phyloP scores from a whole-genome alignment of 2,797 vertebrate species.

The Sandelia bainsii region DNA sequence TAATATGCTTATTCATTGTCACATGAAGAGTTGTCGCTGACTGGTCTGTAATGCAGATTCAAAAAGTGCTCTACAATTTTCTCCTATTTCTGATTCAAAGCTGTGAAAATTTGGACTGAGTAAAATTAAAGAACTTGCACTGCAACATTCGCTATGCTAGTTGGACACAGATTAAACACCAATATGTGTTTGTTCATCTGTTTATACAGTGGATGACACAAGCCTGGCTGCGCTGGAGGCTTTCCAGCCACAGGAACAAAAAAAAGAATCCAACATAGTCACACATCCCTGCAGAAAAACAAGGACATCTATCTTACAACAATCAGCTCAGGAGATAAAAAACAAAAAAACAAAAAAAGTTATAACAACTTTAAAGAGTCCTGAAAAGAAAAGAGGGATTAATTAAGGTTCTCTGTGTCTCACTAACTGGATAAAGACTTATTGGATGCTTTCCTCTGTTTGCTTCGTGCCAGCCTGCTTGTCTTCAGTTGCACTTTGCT shows the following conservation, averaged over 20 bases:
- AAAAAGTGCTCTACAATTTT: constrained; percentile 4
- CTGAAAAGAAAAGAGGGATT: too few species aligned
- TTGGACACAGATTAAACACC: neutral
- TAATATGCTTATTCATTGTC: too few species aligned
- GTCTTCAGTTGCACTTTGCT: constrained; percentile 23
- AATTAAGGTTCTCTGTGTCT: neutral
- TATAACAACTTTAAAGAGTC: too few species aligned
- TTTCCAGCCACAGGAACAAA: constrained; percentile 46
- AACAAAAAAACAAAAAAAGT: neutral
- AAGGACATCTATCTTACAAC: constrained; percentile 4
- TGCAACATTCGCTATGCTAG: neutral
- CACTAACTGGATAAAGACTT: constrained; percentile 5
- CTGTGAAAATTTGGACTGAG: neutral
- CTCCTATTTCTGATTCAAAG: neutral
- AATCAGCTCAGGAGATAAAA: neutral
- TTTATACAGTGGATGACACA: constrained; percentile 24
- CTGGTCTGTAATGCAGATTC: too few species aligned
- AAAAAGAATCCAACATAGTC: constrained; percentile 18
- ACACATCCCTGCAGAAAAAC: constrained; percentile 14
- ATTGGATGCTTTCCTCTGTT: constrained; percentile 25
- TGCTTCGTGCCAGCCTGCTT: constrained; percentile 18
- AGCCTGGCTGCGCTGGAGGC: constrained; percentile 23
- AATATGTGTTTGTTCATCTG: constrained; percentile 21
- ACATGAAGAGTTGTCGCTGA: too few species aligned
- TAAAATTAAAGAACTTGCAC: neutral